A percentile compares a stretch with the other conserved stretches of the same genome.
phyloP scores from a whole-genome alignment of 2,113 vertebrate species.

The Peromyscus maniculatus region DNA sequence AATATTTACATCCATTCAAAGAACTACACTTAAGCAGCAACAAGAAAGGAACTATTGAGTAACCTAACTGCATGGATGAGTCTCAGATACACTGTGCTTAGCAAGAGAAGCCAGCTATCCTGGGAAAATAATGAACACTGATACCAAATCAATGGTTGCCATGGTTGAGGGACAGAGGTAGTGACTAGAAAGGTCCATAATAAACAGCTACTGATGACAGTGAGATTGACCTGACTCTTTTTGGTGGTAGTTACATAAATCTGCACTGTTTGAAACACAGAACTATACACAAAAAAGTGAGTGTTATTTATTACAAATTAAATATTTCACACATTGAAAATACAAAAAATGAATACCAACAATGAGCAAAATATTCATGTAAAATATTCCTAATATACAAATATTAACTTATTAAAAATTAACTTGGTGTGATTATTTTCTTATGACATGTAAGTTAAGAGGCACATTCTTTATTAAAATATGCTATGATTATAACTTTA shows the following conservation, averaged over 20 bases:
- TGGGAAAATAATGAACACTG: neutral
- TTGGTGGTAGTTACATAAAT: neutral
- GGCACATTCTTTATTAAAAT: neutral
- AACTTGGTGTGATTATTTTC: neutral
- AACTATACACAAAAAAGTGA: neutral
- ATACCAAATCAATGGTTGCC: neutral
- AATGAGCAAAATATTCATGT: constrained; percentile 12
- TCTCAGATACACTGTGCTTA: neutral
- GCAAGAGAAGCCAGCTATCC: neutral
- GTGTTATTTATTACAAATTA: neutral
- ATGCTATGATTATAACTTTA: neutral
- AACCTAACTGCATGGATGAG: neutral
- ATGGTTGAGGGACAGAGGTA: neutral
- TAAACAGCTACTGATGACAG: neutral
- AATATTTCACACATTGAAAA: neutral
- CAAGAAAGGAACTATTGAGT: neutral
- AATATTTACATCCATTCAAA: neutral
- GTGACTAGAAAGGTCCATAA: neutral
- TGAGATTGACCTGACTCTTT: neutral
- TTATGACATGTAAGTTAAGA: neutral
- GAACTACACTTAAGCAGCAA: too few species aligned
- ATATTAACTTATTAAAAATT: neutral
- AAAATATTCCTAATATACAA: neutral
- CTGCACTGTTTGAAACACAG: neutral
- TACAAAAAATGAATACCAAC: neutral